A percentile compares a stretch with the other conserved stretches of the same genome.
Evolutionary conservation across 2,113 vertebrate species (phyloP).

Genomic region (Mus pahari): DNA sequence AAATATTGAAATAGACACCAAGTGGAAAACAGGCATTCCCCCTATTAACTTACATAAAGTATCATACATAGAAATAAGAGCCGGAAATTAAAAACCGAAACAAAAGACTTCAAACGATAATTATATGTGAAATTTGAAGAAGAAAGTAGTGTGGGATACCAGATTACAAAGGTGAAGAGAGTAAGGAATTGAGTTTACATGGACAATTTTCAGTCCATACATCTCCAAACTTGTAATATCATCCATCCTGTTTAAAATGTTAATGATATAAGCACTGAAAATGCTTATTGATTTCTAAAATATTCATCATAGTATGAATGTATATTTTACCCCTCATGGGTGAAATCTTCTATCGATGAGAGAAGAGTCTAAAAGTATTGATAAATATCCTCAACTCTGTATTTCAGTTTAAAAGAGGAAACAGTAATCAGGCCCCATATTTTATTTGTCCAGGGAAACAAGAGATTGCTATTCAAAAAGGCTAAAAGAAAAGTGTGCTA

Average conservation of each 20-base stretch:
- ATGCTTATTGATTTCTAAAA: not conserved
- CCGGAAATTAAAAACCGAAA: slow-evolving; percentile 3
- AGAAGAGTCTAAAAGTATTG: not conserved
- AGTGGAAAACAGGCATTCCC: not conserved
- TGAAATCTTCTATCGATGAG: not conserved
- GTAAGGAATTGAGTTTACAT: not conserved
- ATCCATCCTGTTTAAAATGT: not conserved
- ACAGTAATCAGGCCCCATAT: not conserved
- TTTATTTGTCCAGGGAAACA: not conserved
- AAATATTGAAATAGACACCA: slow-evolving; percentile 7
- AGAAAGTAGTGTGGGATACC: not conserved
- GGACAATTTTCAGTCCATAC: not conserved
- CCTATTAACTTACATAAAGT: not conserved
- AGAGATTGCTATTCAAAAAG: not conserved
- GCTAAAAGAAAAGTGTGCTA: not conserved
- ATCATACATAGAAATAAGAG: slow-evolving; percentile 4
- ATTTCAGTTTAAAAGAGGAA: not conserved
- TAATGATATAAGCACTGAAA: not conserved
- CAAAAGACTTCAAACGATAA: not conserved
- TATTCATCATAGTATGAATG: not conserved
- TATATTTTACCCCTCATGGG: fast-evolving
- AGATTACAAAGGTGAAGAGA: not conserved
- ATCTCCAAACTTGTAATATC: not conserved
- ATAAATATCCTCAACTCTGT: not conserved
- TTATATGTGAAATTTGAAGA: slow-evolving; percentile 30